Conservation (phyloP, 2,797 vertebrate species). For the Apogon talboti region DNA sequence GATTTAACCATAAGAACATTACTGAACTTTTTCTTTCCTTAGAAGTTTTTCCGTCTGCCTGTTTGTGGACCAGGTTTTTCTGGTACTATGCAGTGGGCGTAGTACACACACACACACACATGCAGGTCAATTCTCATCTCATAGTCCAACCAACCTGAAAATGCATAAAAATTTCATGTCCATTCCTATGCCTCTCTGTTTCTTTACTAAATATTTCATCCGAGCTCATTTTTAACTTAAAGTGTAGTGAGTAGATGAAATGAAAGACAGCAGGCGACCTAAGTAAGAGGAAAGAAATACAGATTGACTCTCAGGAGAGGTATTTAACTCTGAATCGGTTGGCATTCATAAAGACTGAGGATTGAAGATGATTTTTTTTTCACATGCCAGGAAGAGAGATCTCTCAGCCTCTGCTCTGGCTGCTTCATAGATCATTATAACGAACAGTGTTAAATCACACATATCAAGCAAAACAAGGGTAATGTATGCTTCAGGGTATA, state of each 20-base stretch:
- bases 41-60: no score
- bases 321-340: constrained; percentile 2
- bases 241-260: constrained; percentile 10
- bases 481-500: neutral
- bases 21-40: no score
- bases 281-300: neutral
- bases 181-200: constrained; percentile 32
- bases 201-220: constrained; percentile 63
- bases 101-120: neutral
- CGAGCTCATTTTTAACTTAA: constrained; percentile 24
- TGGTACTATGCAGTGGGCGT: no score
- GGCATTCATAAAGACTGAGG: no score
- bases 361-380: no score
- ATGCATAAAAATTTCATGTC: constrained; percentile 55
- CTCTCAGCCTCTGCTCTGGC: no score
- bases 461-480: neutral
- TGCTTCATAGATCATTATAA: neutral
- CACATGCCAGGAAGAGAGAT: no score
- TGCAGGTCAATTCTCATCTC: constrained; percentile 9
- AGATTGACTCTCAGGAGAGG: neutral
- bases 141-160: constrained; percentile 48
- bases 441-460: neutral
- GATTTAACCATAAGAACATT: no score
- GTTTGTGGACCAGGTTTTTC: no score
- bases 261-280: neutral